Percentiles rank a stretch among this genome's conserved stretches.
Evolutionary conservation across 1,140 invertebrate genomes (phyloP).

Genomic region (Nixonia krombeini): DNA sequence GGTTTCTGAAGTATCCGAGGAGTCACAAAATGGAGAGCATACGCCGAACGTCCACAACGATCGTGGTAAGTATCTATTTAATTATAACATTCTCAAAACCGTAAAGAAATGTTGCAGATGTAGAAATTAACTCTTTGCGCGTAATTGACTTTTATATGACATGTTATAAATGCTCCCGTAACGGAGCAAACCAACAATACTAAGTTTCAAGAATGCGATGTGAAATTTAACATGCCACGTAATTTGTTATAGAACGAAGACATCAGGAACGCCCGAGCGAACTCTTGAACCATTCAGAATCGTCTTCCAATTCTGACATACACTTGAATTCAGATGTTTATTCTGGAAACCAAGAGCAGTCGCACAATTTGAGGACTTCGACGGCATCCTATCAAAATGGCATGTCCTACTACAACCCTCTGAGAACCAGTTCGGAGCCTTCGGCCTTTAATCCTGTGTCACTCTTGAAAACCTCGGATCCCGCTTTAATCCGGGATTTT

Average conservation of each 20-base stretch:
- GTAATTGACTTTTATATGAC: not conserved
- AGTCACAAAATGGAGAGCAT: not conserved
- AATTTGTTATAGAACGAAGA: conserved; percentile 22
- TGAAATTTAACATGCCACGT: not conserved
- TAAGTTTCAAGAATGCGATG: too few species aligned
- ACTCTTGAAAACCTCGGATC: conserved; percentile 9
- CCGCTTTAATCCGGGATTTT: conserved; percentile 12
- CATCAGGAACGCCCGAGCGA: conserved; percentile 28
- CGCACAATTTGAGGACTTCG: not conserved
- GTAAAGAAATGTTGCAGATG: not conserved
- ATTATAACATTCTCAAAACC: too few species aligned
- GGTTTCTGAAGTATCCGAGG: conserved; percentile 7
- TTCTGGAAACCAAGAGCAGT: not conserved
- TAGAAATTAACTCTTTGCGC: not conserved
- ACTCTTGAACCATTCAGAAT: not conserved
- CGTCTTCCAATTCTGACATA: not conserved
- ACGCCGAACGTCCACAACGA: not conserved
- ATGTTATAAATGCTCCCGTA: too few species aligned
- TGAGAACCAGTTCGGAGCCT: not conserved
- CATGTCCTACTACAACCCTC: not conserved
- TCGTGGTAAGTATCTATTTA: too few species aligned
- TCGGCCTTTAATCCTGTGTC: conserved; percentile 22
- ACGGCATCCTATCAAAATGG: not conserved
- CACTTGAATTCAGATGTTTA: not conserved
- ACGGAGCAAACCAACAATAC: too few species aligned